A percentile compares a stretch with the other conserved stretches of the same genome.
Conservation (phyloP, 2,113 vertebrate species). For the Nothoprocta perdicaria region DNA sequence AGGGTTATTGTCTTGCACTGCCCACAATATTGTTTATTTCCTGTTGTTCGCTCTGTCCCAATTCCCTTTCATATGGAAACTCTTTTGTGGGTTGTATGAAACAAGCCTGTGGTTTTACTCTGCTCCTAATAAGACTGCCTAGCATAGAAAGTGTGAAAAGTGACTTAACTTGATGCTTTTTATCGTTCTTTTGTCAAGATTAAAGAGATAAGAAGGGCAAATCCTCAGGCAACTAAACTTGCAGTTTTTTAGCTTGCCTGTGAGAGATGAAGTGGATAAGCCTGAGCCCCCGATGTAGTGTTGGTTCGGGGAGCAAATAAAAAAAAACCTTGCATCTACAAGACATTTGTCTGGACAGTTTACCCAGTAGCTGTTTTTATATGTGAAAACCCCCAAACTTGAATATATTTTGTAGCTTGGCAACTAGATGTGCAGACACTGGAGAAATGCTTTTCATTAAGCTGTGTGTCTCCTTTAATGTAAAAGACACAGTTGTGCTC, state of each 20-base stretch:
- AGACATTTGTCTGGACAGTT: background rate
- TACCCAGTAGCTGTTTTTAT: background rate
- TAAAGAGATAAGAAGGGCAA: background rate
- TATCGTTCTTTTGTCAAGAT: background rate
- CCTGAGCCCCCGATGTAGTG: background rate
- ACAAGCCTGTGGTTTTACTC: background rate
- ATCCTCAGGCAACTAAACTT: background rate
- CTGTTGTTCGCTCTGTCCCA: background rate
- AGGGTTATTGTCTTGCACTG: background rate
- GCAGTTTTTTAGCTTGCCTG: background rate
- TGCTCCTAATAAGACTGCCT: background rate
- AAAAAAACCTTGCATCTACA: background rate
- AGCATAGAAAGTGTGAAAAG: background rate
- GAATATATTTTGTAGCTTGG: background rate
- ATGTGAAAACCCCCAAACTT: background rate
- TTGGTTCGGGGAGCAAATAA: background rate
- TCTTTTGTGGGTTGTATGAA: background rate
- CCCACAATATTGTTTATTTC: background rate
- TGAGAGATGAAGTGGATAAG: background rate
- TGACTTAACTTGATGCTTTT: background rate
- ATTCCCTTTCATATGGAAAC: background rate
- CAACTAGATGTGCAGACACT: background rate
- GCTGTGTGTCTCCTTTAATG: background rate
- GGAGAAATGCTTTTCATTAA: constrained; percentile 29
- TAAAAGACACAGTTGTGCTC: background rate